These are phyloP conservation scores for Leptinotarsa haldemani DNA, from an alignment of 2,888 invertebrate genomes.

Conservation along the genomic window DNA sequence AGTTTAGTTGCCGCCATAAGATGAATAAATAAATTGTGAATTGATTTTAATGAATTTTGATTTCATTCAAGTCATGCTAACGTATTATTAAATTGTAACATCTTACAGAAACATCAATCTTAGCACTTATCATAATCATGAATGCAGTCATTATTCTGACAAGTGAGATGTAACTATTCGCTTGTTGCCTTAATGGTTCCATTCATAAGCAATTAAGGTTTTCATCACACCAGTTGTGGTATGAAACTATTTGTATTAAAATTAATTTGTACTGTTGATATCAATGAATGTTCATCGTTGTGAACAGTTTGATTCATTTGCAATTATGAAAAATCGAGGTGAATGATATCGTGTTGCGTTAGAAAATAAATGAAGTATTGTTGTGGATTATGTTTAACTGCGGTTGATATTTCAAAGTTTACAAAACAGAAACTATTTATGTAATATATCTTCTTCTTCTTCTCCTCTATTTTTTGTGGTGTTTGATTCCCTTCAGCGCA, in stretches of 20 bases:
- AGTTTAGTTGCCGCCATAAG: too few relatives aligned
- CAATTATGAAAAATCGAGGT: constrained; percentile 2
- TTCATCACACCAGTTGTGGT: constrained; percentile 1
- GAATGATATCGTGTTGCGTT: not conserved
- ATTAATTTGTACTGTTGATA: constrained; percentile 3
- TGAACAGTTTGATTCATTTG: not conserved
- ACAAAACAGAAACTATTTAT: too few relatives aligned
- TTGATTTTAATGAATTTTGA: too few relatives aligned
- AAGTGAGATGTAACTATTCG: constrained; percentile 15
- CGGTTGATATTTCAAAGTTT: too few relatives aligned
- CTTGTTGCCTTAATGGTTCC: constrained; percentile 15
- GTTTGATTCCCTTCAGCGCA: too few relatives aligned
- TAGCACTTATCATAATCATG: not conserved
- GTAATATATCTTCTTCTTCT: too few relatives aligned
- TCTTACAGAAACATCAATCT: not conserved
- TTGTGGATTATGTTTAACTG: too few relatives aligned
- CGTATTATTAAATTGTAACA: not conserved
- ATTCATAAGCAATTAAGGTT: constrained; percentile 20
- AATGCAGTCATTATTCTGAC: constrained; percentile 16
- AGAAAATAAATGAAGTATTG: not conserved
- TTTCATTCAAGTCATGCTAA: not conserved
- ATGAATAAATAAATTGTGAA: too few relatives aligned
- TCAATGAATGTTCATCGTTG: not conserved
- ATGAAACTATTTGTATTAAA: constrained; percentile 3
- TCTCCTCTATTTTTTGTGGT: too few relatives aligned